Evolutionary conservation across 1,140 invertebrate species (phyloP).

Genomic region (Bombus confusus): DNA sequence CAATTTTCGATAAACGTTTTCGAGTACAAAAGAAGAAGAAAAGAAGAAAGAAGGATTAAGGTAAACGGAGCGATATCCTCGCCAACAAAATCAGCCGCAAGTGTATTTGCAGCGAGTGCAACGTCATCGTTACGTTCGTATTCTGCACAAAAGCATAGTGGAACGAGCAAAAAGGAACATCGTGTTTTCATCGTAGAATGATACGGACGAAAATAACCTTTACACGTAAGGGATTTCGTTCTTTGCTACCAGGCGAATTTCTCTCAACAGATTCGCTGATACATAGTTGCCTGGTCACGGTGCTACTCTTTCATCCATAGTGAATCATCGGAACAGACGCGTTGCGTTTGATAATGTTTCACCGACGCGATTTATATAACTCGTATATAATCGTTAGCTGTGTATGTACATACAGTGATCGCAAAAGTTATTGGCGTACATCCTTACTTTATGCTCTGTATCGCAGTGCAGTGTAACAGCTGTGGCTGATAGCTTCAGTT

Average conservation of each 20-base stretch:
- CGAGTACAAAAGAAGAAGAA: neutral
- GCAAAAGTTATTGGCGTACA: too few relatives aligned
- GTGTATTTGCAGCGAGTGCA: neutral
- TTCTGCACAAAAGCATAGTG: neutral
- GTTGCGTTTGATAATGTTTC: neutral
- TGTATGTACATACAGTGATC: too few relatives aligned
- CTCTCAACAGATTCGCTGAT: neutral
- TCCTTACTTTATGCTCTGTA: too few relatives aligned
- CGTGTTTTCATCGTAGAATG: neutral
- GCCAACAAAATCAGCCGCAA: neutral
- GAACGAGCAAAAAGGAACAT: neutral
- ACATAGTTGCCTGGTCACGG: neutral
- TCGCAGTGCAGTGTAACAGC: too few relatives aligned
- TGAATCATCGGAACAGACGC: neutral
- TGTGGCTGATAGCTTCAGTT: too few relatives aligned
- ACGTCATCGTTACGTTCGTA: neutral
- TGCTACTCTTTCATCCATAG: neutral
- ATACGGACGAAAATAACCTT: slow-evolving; percentile 9
- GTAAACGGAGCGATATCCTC: neutral
- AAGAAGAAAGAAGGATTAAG: neutral
- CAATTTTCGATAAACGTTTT: neutral
- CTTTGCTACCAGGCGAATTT: neutral
- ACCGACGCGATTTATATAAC: neutral
- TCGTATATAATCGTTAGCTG: neutral
- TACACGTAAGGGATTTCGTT: slow-evolving; percentile 6